Conservation (phyloP, 1,140 invertebrate genomes). For the Phymastichus coffea region DNA sequence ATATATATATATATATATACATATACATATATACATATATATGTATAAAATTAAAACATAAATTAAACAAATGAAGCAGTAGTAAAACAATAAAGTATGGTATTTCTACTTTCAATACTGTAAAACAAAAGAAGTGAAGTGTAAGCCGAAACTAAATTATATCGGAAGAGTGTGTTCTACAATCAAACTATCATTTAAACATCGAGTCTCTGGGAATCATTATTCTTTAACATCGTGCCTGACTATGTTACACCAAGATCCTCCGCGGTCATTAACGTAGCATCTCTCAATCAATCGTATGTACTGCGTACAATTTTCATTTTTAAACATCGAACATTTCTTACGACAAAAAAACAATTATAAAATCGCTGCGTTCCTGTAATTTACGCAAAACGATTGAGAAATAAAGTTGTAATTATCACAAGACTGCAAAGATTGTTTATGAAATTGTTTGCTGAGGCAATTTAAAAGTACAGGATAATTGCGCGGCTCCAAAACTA, state of each 20-base stretch:
- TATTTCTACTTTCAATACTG: slow-evolving; percentile 59
- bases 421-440: slow-evolving; percentile 28
- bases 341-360: no score
- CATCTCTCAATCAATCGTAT: slow-evolving; percentile 9
- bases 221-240: slow-evolving; percentile 40
- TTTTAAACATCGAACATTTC: slow-evolving; percentile 7
- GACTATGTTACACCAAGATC: slow-evolving; percentile 29
- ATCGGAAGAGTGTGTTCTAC: slow-evolving; percentile 46
- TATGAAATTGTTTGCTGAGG: slow-evolving; percentile 12
- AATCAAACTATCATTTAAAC: slow-evolving; percentile 48
- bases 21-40: slow-evolving; percentile 20
- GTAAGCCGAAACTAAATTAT: slow-evolving; percentile 40
- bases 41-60: slow-evolving; percentile 37
- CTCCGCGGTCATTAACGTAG: slow-evolving; percentile 7
- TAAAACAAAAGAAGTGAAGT: slow-evolving; percentile 26
- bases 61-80: slow-evolving; percentile 41
- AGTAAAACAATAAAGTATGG: slow-evolving; percentile 49
- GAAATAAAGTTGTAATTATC: slow-evolving; percentile 18
- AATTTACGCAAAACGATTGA: no score
- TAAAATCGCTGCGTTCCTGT: slow-evolving; percentile 2
- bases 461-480: slow-evolving; percentile 15
- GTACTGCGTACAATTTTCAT: not conserved
- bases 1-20: no score
- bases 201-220: slow-evolving; percentile 27
- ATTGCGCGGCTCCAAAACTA: not conserved